These are phyloP conservation scores for Edolisoma coerulescens DNA, from an alignment of 2,113 vertebrate genomes.

Conservation along the genomic window DNA sequence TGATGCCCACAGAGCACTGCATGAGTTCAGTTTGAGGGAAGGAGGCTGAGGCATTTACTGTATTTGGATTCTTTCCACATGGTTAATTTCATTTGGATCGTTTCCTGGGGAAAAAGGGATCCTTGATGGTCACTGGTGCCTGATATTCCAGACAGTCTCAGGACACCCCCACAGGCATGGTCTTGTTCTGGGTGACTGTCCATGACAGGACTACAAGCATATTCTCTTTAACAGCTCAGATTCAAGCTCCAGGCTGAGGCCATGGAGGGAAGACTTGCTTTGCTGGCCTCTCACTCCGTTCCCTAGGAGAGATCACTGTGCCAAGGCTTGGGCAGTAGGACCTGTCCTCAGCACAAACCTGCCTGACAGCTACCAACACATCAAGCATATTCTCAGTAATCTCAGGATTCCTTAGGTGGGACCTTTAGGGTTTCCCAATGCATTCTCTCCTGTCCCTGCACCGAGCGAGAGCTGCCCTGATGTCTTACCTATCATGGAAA, in stretches of 20 bases:
- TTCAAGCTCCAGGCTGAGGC: neutral
- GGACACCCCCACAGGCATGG: neutral
- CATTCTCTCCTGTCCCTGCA: neutral
- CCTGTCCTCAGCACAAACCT: neutral
- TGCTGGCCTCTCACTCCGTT: neutral
- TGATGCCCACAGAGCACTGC: neutral
- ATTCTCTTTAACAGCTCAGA: neutral
- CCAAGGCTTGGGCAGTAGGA: fast-evolving
- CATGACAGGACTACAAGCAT: neutral
- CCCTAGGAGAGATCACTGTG: neutral
- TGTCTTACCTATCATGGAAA: neutral
- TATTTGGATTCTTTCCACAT: neutral
- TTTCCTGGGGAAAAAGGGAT: neutral
- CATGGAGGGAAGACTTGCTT: neutral
- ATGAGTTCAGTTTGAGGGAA: neutral
- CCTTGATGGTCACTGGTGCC: neutral
- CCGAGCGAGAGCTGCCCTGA: neutral
- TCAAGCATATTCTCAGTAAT: neutral
- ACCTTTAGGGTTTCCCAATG: neutral
- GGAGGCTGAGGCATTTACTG: neutral
- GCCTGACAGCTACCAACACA: neutral
- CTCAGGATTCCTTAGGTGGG: neutral
- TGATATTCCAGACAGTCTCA: neutral
- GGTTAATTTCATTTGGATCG: neutral
- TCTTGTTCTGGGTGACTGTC: neutral